Evolutionary conservation across 2,797 vertebrate species (phyloP), one percentile per base, ranked within the genome.

Genomic region (Miichthys miiuy): DNA sequence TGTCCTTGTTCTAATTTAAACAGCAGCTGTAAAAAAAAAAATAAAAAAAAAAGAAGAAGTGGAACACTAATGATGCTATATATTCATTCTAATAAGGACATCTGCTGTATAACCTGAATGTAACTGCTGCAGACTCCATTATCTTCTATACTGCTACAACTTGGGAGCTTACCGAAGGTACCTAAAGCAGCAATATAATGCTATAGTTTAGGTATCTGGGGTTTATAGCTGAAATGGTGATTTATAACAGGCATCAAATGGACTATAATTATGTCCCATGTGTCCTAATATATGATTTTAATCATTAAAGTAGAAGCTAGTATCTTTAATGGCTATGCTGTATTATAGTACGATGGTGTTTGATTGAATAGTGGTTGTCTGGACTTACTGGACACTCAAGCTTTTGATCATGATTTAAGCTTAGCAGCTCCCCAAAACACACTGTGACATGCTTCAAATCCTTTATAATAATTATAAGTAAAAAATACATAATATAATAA

Each of bases 11-110:
- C 12, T 50, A 58, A 63, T 57, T 62, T 42, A 52, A 68, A 46
- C 61, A 77, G 57, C 61, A 82, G 50, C 42, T 57, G 10, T 50
- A 11, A 61, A 27, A 54, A 21, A 54, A 34, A 27, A 27, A 27
- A 25, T 2, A 25, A 25, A 25, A 25, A 30, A 30, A 30, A 1
- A 30, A 7, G 7, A 38, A 38, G 23, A 38, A 38, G 23, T 46
- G 13, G 70, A 68, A 52, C n/a, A 13, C 21, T 41, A 52, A 44
- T 9, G 51, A 41, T 23, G 17, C 20, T 34, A 54, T 34, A 54
- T 13, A 50, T 9, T 46, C 23, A 27, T 30, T 67, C 38, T 38
- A 30, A 76, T 60, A 20, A 44, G 16, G 20, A n/a, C 27, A 55
- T 69, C 57, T 47, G 50, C 17, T 30, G 4, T 21, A 30, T 58